Evolutionary conservation across 2,888 invertebrate species (phyloP).

Genomic region (Drosophila robusta): DNA sequence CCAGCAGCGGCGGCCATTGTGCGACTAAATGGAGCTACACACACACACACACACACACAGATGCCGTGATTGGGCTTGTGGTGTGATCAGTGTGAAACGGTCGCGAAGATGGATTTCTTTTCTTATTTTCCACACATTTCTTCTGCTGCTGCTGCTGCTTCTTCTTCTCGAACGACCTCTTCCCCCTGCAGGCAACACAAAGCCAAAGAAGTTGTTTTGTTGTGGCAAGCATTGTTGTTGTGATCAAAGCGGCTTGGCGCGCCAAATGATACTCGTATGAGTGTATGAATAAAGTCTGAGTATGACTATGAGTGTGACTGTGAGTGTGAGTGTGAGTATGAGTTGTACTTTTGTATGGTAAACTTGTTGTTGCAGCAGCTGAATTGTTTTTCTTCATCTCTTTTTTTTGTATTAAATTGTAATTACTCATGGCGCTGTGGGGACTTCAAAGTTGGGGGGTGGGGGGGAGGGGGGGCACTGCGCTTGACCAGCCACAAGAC

Average conservation of each 20-base stretch:
- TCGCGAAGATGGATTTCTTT: conserved; percentile 81
- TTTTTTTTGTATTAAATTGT: conserved; percentile 69
- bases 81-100: conserved; percentile 68
- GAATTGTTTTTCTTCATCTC: conserved; percentile 44
- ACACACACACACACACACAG: conserved; percentile 19
- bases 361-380: conserved; percentile 42
- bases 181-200: conserved; percentile 40
- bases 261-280: conserved; percentile 66
- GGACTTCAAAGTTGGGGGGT: neutral
- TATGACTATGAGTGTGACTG: neutral
- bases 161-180: neutral
- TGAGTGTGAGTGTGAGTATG: conserved; percentile 48
- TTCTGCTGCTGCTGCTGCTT: conserved; percentile 12
- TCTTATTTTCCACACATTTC: conserved; percentile 60
- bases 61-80: conserved; percentile 36
- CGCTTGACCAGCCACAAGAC: conserved; percentile 45
- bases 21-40: conserved; percentile 61
- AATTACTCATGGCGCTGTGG: conserved; percentile 80
- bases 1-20: conserved; percentile 59
- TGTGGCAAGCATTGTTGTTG: conserved; percentile 84
- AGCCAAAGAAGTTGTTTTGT: conserved; percentile 83
- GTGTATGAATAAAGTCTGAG: conserved; percentile 15
- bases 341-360: conserved; percentile 73
- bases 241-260: conserved; percentile 84
- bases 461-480: conserved; percentile 17